Conservation (phyloP, 1,140 invertebrate species). For the Drosophila tani region DNA sequence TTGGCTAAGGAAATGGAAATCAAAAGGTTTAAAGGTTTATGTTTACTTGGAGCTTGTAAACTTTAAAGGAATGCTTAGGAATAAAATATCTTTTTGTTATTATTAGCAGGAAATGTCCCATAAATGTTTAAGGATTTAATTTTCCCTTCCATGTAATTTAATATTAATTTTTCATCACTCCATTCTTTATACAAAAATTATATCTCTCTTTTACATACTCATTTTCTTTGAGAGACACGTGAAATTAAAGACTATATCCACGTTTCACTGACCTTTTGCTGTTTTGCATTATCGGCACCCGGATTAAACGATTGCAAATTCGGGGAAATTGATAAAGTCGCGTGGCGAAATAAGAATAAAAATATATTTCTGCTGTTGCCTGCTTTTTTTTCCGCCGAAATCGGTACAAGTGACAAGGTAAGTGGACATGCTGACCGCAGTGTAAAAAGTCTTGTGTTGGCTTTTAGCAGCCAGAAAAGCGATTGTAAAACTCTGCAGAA, state of each 20-base stretch:
- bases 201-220: too few species aligned
- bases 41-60: too few species aligned
- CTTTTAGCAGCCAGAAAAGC: slow-evolving; percentile 34
- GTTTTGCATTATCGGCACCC: slow-evolving; percentile 28
- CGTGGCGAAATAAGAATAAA: slow-evolving; percentile 50
- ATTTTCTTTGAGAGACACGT: background rate
- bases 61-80: background rate
- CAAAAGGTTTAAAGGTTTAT: slow-evolving; percentile 2
- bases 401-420: slow-evolving; percentile 47
- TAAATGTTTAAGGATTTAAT: too few species aligned
- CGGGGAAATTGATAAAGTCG: slow-evolving; percentile 51
- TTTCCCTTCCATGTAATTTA: too few species aligned
- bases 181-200: background rate
- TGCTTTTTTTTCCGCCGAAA: slow-evolving; percentile 39
- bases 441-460: slow-evolving; percentile 30
- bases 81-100: too few species aligned
- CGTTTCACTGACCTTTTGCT: slow-evolving; percentile 46
- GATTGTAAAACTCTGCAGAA: slow-evolving; percentile 54
- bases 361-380: slow-evolving; percentile 30
- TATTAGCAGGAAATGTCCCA: background rate
- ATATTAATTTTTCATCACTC: too few species aligned
- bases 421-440: slow-evolving; percentile 54
- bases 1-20: slow-evolving; percentile 37
- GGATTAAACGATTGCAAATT: slow-evolving; percentile 30
- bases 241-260: slow-evolving; percentile 18